Percentiles rank a stretch among this genome's conserved stretches.
These are phyloP conservation scores for Hyalella azteca DNA, from an alignment of 2,888 invertebrate genomes.

Conservation along the genomic window DNA sequence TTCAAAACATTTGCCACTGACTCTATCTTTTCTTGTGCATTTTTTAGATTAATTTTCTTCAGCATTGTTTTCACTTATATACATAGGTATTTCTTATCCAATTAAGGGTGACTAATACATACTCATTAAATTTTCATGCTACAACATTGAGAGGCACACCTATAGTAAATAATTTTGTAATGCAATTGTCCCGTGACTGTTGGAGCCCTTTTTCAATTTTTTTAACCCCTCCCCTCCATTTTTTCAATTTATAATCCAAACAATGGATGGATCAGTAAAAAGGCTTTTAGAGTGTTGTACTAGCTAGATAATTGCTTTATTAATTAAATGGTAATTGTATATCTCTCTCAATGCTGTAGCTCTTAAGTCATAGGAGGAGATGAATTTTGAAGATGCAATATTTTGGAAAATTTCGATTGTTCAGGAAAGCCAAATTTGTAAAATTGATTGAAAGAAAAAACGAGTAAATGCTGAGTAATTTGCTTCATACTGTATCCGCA, in stretches of 20 bases:
- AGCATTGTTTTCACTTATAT: background rate
- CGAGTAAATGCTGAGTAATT: too few relatives aligned
- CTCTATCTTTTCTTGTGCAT: background rate
- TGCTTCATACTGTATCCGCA: too few relatives aligned
- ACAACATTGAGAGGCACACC: background rate
- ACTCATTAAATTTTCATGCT: background rate
- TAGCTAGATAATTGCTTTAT: background rate
- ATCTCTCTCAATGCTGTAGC: too few relatives aligned
- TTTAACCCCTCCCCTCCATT: background rate
- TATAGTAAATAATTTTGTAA: background rate
- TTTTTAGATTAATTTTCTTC: background rate
- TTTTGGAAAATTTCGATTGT: too few relatives aligned
- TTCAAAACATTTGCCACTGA: background rate
- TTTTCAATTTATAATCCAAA: background rate
- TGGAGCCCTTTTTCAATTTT: background rate
- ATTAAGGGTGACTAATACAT: background rate
- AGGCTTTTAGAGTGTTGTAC: background rate
- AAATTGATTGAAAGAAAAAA: too few relatives aligned
- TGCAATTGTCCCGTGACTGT: background rate
- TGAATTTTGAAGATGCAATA: too few relatives aligned
- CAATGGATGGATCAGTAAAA: background rate
- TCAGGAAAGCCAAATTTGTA: too few relatives aligned
- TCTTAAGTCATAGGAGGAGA: too few relatives aligned
- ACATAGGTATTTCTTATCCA: background rate
- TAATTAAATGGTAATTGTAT: too few relatives aligned